A percentile compares a stretch with the other conserved stretches of the same genome.
Conservation (phyloP, 2,797 vertebrate species). For the Rachycentron canadum region DNA sequence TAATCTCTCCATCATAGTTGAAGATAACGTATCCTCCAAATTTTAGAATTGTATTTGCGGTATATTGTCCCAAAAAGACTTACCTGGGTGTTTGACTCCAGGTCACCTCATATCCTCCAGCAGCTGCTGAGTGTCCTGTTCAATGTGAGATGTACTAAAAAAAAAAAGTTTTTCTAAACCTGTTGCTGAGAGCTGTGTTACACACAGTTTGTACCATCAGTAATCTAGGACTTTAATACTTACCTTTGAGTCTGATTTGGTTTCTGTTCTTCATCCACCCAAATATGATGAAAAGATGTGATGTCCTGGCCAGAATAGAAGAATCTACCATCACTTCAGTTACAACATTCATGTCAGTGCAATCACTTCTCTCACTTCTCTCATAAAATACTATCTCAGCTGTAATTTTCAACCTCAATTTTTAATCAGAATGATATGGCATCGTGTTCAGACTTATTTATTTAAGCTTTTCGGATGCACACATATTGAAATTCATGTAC, state of each 20-base stretch:
- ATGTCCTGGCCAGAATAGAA: background rate
- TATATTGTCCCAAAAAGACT: background rate
- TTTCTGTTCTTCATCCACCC: background rate
- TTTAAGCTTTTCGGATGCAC: background rate
- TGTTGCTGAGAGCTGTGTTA: background rate
- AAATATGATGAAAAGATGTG: background rate
- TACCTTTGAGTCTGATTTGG: background rate
- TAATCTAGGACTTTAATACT: background rate
- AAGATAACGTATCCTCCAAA: background rate
- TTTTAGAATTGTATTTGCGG: background rate
- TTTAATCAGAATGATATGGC: background rate
- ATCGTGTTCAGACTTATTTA: background rate
- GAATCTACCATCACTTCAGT: background rate
- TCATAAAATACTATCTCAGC: background rate
- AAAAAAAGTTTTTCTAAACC: background rate
- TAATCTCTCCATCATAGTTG: background rate
- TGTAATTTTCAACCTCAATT: no score
- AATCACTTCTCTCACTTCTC: background rate
- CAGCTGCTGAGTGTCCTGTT: background rate
- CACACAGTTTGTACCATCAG: background rate
- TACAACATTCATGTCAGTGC: background rate
- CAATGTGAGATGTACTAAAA: slow-evolving; percentile 10
- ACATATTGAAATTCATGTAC: background rate
- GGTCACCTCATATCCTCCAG: background rate
- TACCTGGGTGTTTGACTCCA: background rate